Evolutionary conservation across 2,113 vertebrate genomes (phyloP).

Genomic region (Bungarus multicinctus): DNA sequence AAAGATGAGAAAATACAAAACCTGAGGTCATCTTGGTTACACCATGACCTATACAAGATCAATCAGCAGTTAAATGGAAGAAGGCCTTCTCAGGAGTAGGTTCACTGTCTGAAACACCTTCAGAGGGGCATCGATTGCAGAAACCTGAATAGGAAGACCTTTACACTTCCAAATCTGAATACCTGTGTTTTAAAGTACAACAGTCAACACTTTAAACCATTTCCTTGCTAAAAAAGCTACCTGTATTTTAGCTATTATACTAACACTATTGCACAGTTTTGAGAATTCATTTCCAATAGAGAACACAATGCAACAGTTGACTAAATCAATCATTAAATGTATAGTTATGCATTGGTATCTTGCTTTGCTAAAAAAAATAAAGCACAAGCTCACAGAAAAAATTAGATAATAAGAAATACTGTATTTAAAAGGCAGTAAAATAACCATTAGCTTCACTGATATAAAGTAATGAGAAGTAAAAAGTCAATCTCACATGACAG

Average conservation of each 20-base stretch:
- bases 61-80: background rate
- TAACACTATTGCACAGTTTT: background rate
- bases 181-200: background rate
- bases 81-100: background rate
- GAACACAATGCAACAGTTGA: background rate
- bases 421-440: background rate
- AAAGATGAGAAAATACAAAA: background rate
- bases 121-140: background rate
- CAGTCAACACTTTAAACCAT: background rate
- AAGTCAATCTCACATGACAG: background rate
- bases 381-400: background rate
- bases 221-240: background rate
- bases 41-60: background rate
- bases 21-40: background rate
- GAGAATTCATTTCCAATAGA: background rate
- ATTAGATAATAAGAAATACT: background rate
- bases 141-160: background rate
- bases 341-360: background rate
- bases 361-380: no score
- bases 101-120: background rate
- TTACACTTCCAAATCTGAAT: background rate
- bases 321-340: background rate
- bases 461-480: background rate
- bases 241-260: background rate
- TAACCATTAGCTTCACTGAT: background rate